Conservation (phyloP, 2,888 invertebrate genomes). For the Erebia ligea region DNA sequence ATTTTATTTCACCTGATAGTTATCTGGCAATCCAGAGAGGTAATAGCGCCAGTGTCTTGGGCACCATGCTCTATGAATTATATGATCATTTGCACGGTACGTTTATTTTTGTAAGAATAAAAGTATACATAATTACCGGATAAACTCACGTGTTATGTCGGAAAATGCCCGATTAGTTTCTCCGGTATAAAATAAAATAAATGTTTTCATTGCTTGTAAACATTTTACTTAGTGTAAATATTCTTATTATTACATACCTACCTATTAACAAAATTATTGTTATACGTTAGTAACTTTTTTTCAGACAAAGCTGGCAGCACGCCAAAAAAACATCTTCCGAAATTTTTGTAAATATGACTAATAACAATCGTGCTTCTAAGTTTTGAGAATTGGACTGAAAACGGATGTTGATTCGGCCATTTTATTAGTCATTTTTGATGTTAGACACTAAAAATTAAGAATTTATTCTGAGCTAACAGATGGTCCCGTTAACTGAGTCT, state of each 20-base stretch:
- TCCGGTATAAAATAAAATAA: too few relatives aligned
- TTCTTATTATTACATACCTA: background rate
- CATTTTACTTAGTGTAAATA: too few relatives aligned
- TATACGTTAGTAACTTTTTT: background rate
- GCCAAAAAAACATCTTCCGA: background rate
- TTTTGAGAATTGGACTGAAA: slow-evolving; percentile 13
- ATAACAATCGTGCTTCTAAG: background rate
- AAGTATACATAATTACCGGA: too few relatives aligned
- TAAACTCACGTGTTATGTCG: too few relatives aligned
- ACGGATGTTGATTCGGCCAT: slow-evolving; percentile 16
- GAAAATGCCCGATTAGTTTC: too few relatives aligned
- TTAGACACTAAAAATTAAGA: background rate
- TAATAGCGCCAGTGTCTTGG: too few relatives aligned
- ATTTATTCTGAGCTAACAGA: slow-evolving; percentile 2
- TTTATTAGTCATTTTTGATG: slow-evolving; percentile 21
- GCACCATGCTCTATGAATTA: too few relatives aligned
- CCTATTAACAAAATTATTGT: background rate
- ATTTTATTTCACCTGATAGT: too few relatives aligned
- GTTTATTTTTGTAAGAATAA: too few relatives aligned
- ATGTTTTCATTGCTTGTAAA: too few relatives aligned
- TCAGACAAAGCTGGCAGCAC: background rate
- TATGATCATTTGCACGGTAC: too few relatives aligned
- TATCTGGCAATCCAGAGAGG: too few relatives aligned
- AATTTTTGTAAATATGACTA: background rate
- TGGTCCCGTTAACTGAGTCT: background rate